Percentiles rank a stretch among this genome's conserved stretches.
Conservation (phyloP, 2,113 vertebrate genomes). For the Ceyx margarethae region DNA sequence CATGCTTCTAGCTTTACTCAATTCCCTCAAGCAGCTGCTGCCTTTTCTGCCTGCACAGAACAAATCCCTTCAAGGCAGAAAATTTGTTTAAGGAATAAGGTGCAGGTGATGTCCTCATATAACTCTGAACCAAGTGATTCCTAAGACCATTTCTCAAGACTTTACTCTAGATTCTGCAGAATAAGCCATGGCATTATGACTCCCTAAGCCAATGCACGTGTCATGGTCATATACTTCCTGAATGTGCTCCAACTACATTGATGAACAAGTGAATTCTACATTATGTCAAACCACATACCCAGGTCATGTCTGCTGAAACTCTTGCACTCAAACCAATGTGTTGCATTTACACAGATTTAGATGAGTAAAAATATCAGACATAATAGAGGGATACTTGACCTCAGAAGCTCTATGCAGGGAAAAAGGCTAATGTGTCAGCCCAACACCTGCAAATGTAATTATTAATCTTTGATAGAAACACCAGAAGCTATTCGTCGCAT, state of each 20-base stretch:
- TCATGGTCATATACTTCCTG: background rate
- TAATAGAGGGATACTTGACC: background rate
- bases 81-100: background rate
- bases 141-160: background rate
- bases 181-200: background rate
- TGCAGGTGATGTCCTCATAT: background rate
- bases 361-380: background rate
- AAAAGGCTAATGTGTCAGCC: background rate
- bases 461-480: background rate
- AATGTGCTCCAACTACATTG: background rate
- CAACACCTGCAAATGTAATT: background rate
- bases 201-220: fast-evolving
- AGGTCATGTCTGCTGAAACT: background rate
- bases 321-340: background rate
- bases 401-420: background rate
- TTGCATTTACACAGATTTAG: background rate
- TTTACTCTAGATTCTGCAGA: background rate
- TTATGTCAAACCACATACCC: background rate
- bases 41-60: background rate
- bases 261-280: background rate
- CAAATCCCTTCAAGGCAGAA: background rate
- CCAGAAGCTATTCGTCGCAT: background rate
- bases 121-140: background rate
- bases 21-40: background rate
- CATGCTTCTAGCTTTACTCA: background rate